Evolutionary conservation across 2,888 invertebrate species (phyloP).

Genomic region (Anticlea derivata): DNA sequence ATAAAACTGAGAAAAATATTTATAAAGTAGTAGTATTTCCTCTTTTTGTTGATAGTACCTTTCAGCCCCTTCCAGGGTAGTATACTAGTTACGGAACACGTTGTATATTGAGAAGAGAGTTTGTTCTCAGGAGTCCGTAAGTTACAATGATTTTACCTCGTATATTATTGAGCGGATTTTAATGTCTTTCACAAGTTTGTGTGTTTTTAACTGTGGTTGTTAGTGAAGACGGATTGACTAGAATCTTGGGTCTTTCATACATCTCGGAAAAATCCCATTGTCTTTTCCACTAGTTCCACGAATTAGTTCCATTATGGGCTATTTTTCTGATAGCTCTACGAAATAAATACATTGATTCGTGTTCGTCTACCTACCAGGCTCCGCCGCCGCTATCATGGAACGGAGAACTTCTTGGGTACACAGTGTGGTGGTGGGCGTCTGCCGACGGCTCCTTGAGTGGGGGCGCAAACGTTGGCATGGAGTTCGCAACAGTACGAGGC

Average conservation of each 20-base stretch:
- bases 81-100: no score
- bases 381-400: slow-evolving; percentile 89
- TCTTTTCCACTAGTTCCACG: no score
- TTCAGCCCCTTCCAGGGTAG: no score
- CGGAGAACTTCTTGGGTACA: slow-evolving; percentile 90
- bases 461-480: slow-evolving; percentile 72
- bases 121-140: no score
- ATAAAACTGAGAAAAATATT: no score
- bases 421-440: slow-evolving; percentile 87
- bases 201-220: background rate
- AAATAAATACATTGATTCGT: no score
- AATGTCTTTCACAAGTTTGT: background rate
- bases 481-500: slow-evolving; percentile 87
- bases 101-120: no score
- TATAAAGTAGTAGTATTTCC: no score
- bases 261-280: background rate
- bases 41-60: no score
- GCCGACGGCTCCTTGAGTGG: slow-evolving; percentile 70
- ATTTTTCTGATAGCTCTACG: no score
- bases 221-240: background rate
- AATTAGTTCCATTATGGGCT: no score
- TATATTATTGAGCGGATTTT: background rate
- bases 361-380: no score
- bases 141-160: background rate
- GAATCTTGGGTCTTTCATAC: background rate